Base-by-base conservation (phyloP, 2,797 vertebrate species). In the Microctenopoma stevenorrisi region DNA sequence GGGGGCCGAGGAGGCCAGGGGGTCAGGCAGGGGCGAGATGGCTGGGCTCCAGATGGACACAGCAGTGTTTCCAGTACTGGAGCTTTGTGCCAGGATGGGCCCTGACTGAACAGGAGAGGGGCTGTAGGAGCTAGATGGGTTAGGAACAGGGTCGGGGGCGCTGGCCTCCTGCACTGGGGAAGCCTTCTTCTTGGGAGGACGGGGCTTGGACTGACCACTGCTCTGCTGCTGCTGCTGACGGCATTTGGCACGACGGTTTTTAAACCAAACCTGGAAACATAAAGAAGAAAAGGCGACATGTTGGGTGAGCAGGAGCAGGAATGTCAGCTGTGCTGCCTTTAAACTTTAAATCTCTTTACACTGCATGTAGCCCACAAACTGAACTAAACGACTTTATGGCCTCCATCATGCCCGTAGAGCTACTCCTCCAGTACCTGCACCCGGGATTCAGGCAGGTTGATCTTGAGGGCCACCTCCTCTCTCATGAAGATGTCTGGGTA, bases 401-500 rank as follows among this genome's bases (percentile, higher is more conserved):
- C 57, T 66, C 70, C 55, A 64, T 65, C 55, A 47, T 40, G 14
- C 44, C 52, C 8, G 33, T 3, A 40, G 53, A 52, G 10, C 72
- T 60, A 50, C 54, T 22, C 40, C 49, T 65, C 3, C 57, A 30
- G 81, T 95, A 98, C 97, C 96, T 99, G 97, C 60, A 98, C 97
- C 54, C 97, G 94, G 77, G 97, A 99, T 91, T 99, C 97, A 0
- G 97, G 98, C 86, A 99, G 95, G 87, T 96, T 98, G 88, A 99
- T 99, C 83, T 97, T 96, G 78, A 99, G 93, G 51, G 97, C 97
- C 93, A 99, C 94, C 88, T 98, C 97, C 88, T 99, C 97, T n/a
- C 97, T 94, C 97, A 99, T 99, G 87, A 99, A 99, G 94, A 98
- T 99, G 93, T 99, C 97, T 0, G 97, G 97, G 88, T 99, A 98